Conservation (phyloP, 1,140 invertebrate genomes). For the Drosophila sucinea region DNA sequence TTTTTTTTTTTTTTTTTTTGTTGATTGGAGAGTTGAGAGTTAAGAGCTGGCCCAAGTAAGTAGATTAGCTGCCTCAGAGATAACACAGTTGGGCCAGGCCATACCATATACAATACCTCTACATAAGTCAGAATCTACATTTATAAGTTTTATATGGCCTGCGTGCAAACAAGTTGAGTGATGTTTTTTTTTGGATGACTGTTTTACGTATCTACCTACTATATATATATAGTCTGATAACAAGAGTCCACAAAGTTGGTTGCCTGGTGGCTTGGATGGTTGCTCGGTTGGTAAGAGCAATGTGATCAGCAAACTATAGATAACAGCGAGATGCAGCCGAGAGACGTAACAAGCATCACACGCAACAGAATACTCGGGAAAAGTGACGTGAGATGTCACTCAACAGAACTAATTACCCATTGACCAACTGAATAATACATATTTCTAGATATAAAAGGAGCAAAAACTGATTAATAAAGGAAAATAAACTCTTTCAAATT, state of each 20-base stretch:
- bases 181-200: conserved; percentile 9
- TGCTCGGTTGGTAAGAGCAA: background rate
- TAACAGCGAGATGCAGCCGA: background rate
- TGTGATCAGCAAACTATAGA: conserved; percentile 8
- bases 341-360: background rate
- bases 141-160: conserved; percentile 8
- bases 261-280: no score
- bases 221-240: conserved; percentile 1
- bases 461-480: no score
- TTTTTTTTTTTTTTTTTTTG: background rate
- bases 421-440: no score
- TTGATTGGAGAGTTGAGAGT: background rate
- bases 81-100: conserved; percentile 11
- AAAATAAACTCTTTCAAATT: no score
- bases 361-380: no score
- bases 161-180: conserved; percentile 15
- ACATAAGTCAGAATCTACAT: conserved; percentile 13
- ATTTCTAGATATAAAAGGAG: no score
- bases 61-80: conserved; percentile 17
- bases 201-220: background rate
- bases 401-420: no score
- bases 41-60: conserved; percentile 7
- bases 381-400: no score
- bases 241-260: background rate
- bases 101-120: background rate